Percentiles rank a stretch among this genome's conserved stretches.
phyloP scores from a whole-genome alignment of 92 coral and sea anemone genomes.

The Diadumene lineata region DNA sequence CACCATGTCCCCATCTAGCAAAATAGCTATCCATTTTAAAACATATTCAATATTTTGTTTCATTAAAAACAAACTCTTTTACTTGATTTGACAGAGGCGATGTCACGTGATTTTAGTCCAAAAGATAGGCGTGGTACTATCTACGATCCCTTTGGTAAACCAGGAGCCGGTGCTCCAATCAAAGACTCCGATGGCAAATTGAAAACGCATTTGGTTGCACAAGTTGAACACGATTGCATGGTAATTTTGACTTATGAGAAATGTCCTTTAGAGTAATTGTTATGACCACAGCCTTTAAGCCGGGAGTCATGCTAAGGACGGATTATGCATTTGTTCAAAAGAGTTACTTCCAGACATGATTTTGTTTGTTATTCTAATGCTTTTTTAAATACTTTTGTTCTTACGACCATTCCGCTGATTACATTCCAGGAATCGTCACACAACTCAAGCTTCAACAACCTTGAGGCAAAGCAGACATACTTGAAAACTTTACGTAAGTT shows the following conservation, averaged over 20 bases:
- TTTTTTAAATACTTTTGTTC: no score
- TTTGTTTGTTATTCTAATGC: no score
- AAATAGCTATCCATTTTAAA: no score
- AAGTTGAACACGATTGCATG: conserved; percentile 63
- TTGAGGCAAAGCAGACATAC: conserved; percentile 58
- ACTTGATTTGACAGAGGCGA: conserved; percentile 49
- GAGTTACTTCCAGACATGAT: no score
- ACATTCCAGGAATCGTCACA: conserved; percentile 50
- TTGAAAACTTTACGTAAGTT: conserved; percentile 76
- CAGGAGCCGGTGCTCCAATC: conserved; percentile 89
- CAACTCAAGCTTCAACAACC: conserved; percentile 33
- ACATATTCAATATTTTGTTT: no score
- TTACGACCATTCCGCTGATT: no score
- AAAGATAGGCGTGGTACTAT: conserved; percentile 29
- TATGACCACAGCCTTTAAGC: background rate
- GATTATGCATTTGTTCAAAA: no score
- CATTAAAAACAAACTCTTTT: no score
- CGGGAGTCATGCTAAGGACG: no score
- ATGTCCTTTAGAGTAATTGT: background rate
- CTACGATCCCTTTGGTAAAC: conserved; percentile 77
- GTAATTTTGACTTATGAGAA: conserved; percentile 20
- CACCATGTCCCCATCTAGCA: no score
- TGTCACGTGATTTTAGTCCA: conserved; percentile 86
- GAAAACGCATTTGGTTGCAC: conserved; percentile 74
- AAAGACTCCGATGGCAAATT: conserved; percentile 65